A percentile compares a stretch with the other conserved stretches of the same genome.
phyloP scores from a whole-genome alignment of 2,113 vertebrate species.

The Oryzias woworae region DNA sequence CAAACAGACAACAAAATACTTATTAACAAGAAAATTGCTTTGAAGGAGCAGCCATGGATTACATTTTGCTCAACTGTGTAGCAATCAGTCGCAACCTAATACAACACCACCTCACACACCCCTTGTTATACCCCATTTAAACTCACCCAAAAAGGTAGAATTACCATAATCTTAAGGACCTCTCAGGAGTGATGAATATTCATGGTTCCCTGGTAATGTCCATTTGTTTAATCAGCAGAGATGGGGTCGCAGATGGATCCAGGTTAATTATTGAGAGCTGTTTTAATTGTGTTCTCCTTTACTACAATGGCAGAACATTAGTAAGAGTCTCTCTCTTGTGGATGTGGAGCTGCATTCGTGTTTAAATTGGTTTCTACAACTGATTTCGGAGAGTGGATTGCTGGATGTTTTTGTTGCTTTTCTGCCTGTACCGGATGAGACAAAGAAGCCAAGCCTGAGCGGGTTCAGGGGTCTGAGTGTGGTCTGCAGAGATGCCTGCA shows the following conservation, averaged over 20 bases:
- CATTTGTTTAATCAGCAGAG: no score
- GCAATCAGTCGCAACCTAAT: constrained; percentile 50
- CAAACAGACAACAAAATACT: constrained; percentile 52
- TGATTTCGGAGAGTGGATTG: constrained; percentile 33
- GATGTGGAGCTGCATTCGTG: neutral
- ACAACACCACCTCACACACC: neutral
- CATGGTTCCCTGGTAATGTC: no score
- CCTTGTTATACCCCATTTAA: constrained; percentile 22
- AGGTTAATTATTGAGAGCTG: constrained; percentile 74
- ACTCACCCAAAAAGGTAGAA: constrained; percentile 57
- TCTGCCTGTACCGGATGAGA: constrained; percentile 53
- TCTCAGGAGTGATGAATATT: no score
- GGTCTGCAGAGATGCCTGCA: constrained; percentile 58
- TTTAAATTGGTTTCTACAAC: constrained; percentile 18
- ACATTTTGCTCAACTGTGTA: constrained; percentile 36
- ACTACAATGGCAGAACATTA: constrained; percentile 52
- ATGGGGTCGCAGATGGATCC: constrained; percentile 53
- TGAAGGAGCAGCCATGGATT: constrained; percentile 54
- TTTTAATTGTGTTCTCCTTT: constrained; percentile 73
- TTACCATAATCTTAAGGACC: no score
- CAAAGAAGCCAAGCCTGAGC: constrained; percentile 44
- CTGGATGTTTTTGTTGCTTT: constrained; percentile 28
- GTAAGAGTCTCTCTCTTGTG: constrained; percentile 11
- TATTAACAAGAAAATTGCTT: constrained; percentile 50
- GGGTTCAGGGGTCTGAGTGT: constrained; percentile 28